Evolutionary conservation across 2,113 vertebrate genomes (phyloP), one percentile per base, ranked within the genome.

Genomic region (Stomatorhinus ivindoensis): DNA sequence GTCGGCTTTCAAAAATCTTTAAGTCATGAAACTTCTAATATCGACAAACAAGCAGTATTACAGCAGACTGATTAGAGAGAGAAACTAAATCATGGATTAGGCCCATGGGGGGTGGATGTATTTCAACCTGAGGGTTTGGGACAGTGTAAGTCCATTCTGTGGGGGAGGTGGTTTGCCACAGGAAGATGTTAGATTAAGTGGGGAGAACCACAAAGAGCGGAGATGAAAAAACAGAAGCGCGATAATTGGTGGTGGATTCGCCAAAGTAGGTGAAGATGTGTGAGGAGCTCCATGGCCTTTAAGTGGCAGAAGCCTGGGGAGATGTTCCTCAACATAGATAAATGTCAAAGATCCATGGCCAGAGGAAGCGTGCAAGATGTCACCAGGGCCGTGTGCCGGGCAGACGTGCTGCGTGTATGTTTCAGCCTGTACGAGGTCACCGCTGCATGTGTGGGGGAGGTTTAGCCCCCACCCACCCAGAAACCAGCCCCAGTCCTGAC

Each of bases 391-490:
- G 5, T n/a, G 24, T 50, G 46, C 21, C 17, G 27, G 50, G 50
- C 17, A 35, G 44, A 39, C 21, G 7, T 50, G 13, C 17, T 4
- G 55, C 0, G 58, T 17, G 42, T 31, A 19, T 88, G 87, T 76
- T 50, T n/a, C 27, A 15, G 76, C 80, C 3, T 42, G 44, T 88
- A 27, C 73, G 58, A 55, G 88, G 73, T 35, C 9, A 35, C 73
- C 19, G 13, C 48, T 76, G 44, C 9, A 76, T 80, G 87, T 24
- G 73, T 9, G 50, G 31, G 47, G 46, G 73, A 17, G 73, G 50
- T 44, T 24, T n/a, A 35, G 50, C 13, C 76, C 24, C 88, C 80
- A 58, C 88, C 80, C 88, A 84, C 76, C 17, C 88, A 89, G 80
- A 85, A 89, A 44, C 76, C 88, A 61, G 58, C 51, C 51, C 17